Base-by-base conservation (phyloP, 2,797 vertebrate species). In the Erethizon dorsatum region DNA sequence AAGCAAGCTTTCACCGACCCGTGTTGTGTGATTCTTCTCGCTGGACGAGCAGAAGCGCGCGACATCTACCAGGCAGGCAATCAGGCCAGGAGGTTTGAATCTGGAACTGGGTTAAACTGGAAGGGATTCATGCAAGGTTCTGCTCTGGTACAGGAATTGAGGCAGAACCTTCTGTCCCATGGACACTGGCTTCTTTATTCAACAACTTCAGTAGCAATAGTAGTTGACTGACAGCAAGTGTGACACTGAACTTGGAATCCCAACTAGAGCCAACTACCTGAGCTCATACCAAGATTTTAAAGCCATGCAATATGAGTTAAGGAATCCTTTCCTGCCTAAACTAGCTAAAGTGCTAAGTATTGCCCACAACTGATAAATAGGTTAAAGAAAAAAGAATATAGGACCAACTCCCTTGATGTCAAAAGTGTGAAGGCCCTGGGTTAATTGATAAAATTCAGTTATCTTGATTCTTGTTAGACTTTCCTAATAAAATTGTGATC, bases 401-500 rank as follows among this genome's bases (percentile, higher is more conserved):
- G 6, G 10, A 0, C 12, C 17, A 54, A 7, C 7, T 4, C 18
- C 37, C 12, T 82, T 22, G 56, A 56, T 47, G 24, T 65, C 52
- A 86, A 61, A 90, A 91, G 73, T 17, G 24, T 10, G 85, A 69
- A 69, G n/a, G 69, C 37, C 20, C 9, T 71, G 37, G 67, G 18
- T 37, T 41, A 71, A 41, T 61, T 67, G 57, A 75, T 31, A 92
- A 88, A 67, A 37, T 83, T 1, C 37, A 92, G 20, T 71, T 87
- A 82, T 22, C n/a, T 17, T 71, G 50, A 61, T 90, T 52, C 33
- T 37, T 83, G 11, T 75, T 77, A 73, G 56, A 91, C 3, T 86
- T 91, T 91, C n/a, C n/a, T 47, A 89, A 90, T 37, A 17, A 61
- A 91, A 86, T 24, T 75, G 47, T 75, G 33, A 50, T 73, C 71